Percentiles rank a stretch among this genome's conserved stretches.
Conservation (phyloP, 2,797 vertebrate genomes). For the Bovichtus variegatus region DNA sequence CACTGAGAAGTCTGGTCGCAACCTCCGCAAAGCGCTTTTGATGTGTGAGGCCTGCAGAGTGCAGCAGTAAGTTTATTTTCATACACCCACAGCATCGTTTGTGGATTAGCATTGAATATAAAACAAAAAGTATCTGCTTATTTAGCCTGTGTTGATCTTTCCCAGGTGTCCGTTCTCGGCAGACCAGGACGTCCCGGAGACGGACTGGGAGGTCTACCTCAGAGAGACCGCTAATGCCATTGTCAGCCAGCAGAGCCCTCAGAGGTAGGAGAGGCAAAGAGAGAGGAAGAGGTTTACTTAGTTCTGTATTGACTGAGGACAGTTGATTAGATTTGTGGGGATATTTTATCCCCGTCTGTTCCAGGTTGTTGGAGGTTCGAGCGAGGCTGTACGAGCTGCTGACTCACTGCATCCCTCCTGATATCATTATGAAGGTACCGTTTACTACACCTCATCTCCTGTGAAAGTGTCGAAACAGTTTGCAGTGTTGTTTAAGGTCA, state of each 20-base stretch:
- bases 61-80: conserved; percentile 90
- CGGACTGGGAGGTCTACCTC: conserved; percentile 97
- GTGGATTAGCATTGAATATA: not conserved
- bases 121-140: not conserved
- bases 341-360: not conserved
- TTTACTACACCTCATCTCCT: not conserved
- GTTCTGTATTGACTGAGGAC: not conserved
- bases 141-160: not conserved
- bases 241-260: conserved; percentile 95
- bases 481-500: not conserved
- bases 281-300: not conserved
- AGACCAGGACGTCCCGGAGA: conserved; percentile 94
- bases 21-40: conserved; percentile 95
- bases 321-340: not conserved
- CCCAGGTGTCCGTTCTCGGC: conserved; percentile 93
- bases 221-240: conserved; percentile 95
- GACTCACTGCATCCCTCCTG: conserved; percentile 97
- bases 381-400: conserved; percentile 95
- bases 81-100: no score
- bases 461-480: not conserved
- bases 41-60: conserved; percentile 99
- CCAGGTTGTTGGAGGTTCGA: conserved; percentile 94
- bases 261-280: conserved; percentile 84
- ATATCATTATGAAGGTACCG: conserved; percentile 96
- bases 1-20: conserved; percentile 92